A percentile compares a stretch with the other conserved stretches of the same genome.
Conservation (phyloP, 2,113 vertebrate species). For the Corythornis cristatus region DNA sequence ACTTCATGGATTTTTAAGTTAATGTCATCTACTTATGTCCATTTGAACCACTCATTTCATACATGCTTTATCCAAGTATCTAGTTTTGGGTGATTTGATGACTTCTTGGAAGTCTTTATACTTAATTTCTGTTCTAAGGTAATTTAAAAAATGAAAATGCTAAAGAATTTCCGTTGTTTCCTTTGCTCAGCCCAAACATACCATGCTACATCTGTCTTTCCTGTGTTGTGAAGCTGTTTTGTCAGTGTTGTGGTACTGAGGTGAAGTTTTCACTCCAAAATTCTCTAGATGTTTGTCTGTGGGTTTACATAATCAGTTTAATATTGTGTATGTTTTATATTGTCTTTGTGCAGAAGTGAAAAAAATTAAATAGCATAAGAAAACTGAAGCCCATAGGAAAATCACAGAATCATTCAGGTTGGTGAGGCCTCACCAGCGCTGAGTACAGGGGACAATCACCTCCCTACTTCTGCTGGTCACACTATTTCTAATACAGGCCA, state of each 20-base stretch:
- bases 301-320: not conserved
- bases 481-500: too few relatives aligned
- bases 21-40: not conserved
- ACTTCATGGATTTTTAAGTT: slow-evolving; percentile 24
- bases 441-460: too few relatives aligned
- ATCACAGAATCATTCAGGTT: too few relatives aligned
- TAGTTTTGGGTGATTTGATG: not conserved
- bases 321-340: not conserved
- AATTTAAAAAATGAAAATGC: not conserved
- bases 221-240: not conserved
- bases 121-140: not conserved
- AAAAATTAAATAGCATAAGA: not conserved
- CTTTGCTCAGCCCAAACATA: not conserved
- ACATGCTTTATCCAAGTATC: not conserved
- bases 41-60: not conserved
- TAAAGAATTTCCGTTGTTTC: not conserved
- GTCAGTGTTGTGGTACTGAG: not conserved
- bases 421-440: too few relatives aligned
- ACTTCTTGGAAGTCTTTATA: not conserved
- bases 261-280: not conserved
- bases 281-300: not conserved
- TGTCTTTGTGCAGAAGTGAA: not conserved
- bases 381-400: not conserved
- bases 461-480: too few relatives aligned
- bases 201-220: rapidly evolving